Base-by-base conservation (phyloP, 1,140 invertebrate species). In the Leptinotarsa undecemlineata region DNA sequence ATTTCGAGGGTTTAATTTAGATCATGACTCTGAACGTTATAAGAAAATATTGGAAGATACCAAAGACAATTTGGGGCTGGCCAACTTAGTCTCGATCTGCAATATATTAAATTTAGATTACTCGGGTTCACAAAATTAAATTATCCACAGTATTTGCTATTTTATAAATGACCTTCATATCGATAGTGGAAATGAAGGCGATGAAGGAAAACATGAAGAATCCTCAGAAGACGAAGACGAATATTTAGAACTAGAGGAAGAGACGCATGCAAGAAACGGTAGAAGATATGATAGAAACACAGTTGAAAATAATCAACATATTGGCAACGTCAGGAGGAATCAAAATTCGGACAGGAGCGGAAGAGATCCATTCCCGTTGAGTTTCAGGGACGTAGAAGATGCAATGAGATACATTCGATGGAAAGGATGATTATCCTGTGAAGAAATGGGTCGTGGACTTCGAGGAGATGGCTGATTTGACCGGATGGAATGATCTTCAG, bases 381-480 rank as follows among this genome's bases (percentile, higher is more conserved):
- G 20, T 15, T 72, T 26, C 23, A 33, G n/a, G 33, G 47, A 48
- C 17, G 15, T 57, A 23, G 23, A 73, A 33, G 57, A 68, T 69
- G 19, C 33, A 42, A 15, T 47, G 11, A 42, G 33, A 42, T 8
- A n/a, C 33, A 42, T 42, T 57, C 48, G 82, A 78, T 19, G 74
- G 64, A 1, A 76, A 78, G 17, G 69, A 67, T 68, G 48, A 71
- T 23, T 81, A 78, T 21, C 71, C 80, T 3, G 33, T 84, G 15
- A 71, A 80, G 47, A 77, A 63, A 60, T 84, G 80, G 79, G 78
- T 83, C 13, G 3, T 61, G 1, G 80, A 82, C 68, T 82, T 85
- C 21, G 78, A 84, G 69, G 81, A 57, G n/a, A 15, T 57, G 14
- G 14, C 63, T 64, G 63, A 64, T 14, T 21, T 64, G 57, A 71